Conservation (phyloP, 2,888 invertebrate species). For the Lasioglossum zephyrum region DNA sequence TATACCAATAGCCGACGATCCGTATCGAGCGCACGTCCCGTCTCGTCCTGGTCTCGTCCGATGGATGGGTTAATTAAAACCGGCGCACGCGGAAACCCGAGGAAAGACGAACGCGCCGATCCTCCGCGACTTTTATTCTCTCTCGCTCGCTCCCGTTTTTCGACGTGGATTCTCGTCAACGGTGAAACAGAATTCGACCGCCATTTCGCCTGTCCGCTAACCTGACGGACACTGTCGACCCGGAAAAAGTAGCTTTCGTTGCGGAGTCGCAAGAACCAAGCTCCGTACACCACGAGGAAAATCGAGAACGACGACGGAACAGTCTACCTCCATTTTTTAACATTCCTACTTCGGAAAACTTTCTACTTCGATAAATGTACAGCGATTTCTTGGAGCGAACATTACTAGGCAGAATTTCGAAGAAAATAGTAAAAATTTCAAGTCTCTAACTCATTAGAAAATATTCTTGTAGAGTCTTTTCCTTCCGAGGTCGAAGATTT, state of each 20-base stretch:
- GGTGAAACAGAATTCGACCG: slow-evolving; percentile 29
- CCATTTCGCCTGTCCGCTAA: slow-evolving; percentile 37
- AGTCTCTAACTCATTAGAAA: too few species aligned
- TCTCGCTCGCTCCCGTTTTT: slow-evolving; percentile 27
- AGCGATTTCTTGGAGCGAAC: not conserved
- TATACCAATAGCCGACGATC: slow-evolving; percentile 52
- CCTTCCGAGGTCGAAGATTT: too few species aligned
- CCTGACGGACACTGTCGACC: slow-evolving; percentile 32
- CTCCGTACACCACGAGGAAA: not conserved
- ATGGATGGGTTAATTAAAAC: slow-evolving; percentile 63
- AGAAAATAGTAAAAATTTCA: too few species aligned
- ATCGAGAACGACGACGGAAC: not conserved
- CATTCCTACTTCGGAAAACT: not conserved
- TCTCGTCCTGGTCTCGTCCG: slow-evolving; percentile 19
- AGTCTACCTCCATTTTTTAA: not conserved
- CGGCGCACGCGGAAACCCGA: slow-evolving; percentile 40
- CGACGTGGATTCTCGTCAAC: slow-evolving; percentile 19
- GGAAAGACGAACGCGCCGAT: slow-evolving; percentile 22
- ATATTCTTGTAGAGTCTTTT: too few species aligned
- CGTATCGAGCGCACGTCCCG: slow-evolving; percentile 49
- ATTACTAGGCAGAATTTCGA: not conserved
- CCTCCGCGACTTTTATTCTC: not conserved
- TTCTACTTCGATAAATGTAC: not conserved
- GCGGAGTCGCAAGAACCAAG: not conserved
- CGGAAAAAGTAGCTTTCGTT: slow-evolving; percentile 39